These are phyloP conservation scores for Trypoxylon attenuatum DNA, from an alignment of 2,888 invertebrate species.

Conservation along the genomic window DNA sequence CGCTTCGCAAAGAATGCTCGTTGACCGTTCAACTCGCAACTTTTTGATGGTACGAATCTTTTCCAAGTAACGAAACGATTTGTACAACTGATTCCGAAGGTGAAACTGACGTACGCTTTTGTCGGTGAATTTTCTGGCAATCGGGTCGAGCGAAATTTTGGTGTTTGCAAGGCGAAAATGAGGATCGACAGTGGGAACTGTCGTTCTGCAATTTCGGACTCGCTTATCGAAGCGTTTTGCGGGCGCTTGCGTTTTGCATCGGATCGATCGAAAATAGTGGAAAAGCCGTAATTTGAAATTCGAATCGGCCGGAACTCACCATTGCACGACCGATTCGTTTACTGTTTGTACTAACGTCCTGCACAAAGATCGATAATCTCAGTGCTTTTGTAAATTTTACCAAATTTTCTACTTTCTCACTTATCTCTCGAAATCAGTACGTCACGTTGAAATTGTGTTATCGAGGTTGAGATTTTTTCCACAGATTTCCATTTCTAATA, in stretches of 20 bases:
- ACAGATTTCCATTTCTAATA: too few relatives aligned
- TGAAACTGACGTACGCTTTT: too few relatives aligned
- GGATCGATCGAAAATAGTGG: constrained; percentile 32
- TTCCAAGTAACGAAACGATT: too few relatives aligned
- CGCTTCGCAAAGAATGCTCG: constrained; percentile 22
- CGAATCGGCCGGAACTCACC: neutral
- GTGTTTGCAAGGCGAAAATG: neutral
- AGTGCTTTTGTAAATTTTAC: neutral
- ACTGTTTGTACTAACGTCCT: neutral
- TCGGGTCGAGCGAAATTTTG: neutral
- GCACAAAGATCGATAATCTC: neutral
- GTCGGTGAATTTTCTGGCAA: too few relatives aligned
- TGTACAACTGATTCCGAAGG: too few relatives aligned
- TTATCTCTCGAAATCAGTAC: too few relatives aligned
- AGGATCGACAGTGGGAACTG: neutral
- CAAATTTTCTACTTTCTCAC: neutral
- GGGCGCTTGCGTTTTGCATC: constrained; percentile 7
- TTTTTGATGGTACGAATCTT: too few relatives aligned
- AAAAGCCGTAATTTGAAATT: constrained; percentile 24
- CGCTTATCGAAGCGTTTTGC: constrained; percentile 6
- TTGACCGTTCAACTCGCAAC: too few relatives aligned
- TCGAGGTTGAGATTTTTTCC: too few relatives aligned
- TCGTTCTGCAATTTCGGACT: constrained; percentile 2
- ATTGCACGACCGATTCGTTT: constrained; percentile 6
- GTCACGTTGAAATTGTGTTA: too few relatives aligned